Base-by-base conservation (phyloP, 2,797 vertebrate species). In the Catharus ustulatus region DNA sequence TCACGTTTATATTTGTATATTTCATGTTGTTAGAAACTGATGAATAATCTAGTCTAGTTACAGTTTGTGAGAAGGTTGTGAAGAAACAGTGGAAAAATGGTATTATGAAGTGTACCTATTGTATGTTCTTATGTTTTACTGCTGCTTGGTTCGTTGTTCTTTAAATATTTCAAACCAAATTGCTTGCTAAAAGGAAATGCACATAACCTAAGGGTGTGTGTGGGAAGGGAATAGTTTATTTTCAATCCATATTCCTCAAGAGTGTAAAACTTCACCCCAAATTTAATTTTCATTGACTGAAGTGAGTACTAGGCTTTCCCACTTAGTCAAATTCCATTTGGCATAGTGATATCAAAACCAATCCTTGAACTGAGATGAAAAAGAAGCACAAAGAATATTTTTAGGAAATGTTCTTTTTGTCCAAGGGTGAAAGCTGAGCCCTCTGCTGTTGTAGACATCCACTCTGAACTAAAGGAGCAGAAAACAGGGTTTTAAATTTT, bases 181-280 rank as follows among this genome's bases (percentile, higher is more conserved):
- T 55, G 4, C 55, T 54, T 71, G 21, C 30, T 83, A 6, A 54
- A 91, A 87, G 27, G 22, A 80, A 80, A 46, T 51, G 30, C 7
- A 7, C 6, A 1, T 69, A 55, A 61, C 7, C 15, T 76, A 2
- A 7, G 11, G 15, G 29, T 1, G 14, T 13, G 6, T 3, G 13
- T 6, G 42, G 24, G 42, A 69, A 66, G 11, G 0, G 0, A 46
- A 19, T 51, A 30, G 4, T 88, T 87, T 52, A 3, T 84, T 82
- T 86, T 42, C 54, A 62, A 38, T 69, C 52, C 21, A 1, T n/a
- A 38, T 42, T 89, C n/a, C 19, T 87, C 29, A 40, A n/a, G 32
- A 42, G 10, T 73, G 9, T 72, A 54, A 75, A 83, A 29, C 38
- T 40, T 43, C 13, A 17, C 16, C 12, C 5, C 32, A 46, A n/a